phyloP scores from a whole-genome alignment of 1,140 invertebrate species.

The Notospermus geniculatus region DNA sequence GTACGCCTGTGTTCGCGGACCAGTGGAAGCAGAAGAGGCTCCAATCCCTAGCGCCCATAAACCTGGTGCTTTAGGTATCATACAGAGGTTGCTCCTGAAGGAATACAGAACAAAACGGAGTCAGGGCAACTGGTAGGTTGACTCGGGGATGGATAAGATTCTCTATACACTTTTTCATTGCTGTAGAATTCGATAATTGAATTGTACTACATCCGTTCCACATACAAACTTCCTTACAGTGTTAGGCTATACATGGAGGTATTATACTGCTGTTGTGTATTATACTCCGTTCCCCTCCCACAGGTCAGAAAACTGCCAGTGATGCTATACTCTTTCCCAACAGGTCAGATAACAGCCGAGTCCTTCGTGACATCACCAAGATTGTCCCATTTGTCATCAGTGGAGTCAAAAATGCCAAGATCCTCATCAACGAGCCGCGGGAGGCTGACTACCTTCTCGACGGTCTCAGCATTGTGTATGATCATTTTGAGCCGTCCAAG shows the following conservation, averaged over 20 bases:
- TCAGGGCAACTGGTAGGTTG: constrained; percentile 42
- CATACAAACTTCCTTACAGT: no score
- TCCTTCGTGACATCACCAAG: constrained; percentile 32
- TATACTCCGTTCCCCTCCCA: no score
- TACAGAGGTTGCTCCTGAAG: constrained; percentile 28
- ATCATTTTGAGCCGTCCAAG: constrained; percentile 32
- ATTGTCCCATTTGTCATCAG: constrained; percentile 36
- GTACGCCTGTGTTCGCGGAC: constrained; percentile 42
- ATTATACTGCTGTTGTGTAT: no score
- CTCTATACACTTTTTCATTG: no score
- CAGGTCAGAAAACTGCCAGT: no score
- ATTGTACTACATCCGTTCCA: no score
- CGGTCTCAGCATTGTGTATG: constrained; percentile 36
- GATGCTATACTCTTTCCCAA: constrained; percentile 17
- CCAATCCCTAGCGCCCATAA: constrained; percentile 29
- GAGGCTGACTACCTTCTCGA: constrained; percentile 36
- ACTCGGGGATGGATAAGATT: neutral
- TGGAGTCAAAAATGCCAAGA: neutral
- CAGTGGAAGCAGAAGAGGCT: constrained; percentile 25
- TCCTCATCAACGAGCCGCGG: constrained; percentile 36
- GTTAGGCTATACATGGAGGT: no score
- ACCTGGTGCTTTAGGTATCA: constrained; percentile 32
- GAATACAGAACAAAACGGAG: constrained; percentile 45
- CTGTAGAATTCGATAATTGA: no score
- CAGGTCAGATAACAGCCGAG: constrained; percentile 42